Percentiles rank a stretch among this genome's conserved stretches.
Evolutionary conservation across 23 tunicate species (phyloP).

Genomic region (Clavelina lepadiformis): DNA sequence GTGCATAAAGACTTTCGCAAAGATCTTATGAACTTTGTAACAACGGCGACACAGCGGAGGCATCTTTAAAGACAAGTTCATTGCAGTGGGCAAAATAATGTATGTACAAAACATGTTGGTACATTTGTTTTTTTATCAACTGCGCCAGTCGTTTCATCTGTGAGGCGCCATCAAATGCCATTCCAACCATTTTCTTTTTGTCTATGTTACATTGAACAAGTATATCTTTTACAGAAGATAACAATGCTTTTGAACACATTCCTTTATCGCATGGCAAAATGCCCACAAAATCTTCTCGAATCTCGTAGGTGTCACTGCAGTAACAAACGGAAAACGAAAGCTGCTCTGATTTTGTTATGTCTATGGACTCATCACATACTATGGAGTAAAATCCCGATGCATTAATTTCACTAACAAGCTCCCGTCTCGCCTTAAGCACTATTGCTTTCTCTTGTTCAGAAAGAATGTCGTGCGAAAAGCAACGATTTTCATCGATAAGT

Average conservation of each 20-base stretch:
- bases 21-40: not conserved
- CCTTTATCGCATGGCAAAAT: not conserved
- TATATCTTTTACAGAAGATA: not conserved
- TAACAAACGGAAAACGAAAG: not conserved
- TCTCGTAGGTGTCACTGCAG: not conserved
- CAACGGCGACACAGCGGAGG: not conserved
- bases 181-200: not conserved
- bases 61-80: not conserved
- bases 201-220: not conserved
- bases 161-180: slow-evolving; percentile 15
- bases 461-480: too few relatives aligned
- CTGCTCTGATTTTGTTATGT: slow-evolving; percentile 1
- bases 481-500: too few relatives aligned
- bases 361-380: slow-evolving; percentile 6
- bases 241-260: not conserved
- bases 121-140: not conserved
- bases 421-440: too few relatives aligned
- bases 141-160: slow-evolving; percentile 4
- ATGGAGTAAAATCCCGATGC: too few relatives aligned
- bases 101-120: not conserved
- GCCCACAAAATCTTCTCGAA: slow-evolving; percentile 1
- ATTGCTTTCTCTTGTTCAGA: too few relatives aligned
- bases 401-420: too few relatives aligned
- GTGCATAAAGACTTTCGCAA: not conserved
- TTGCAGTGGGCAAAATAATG: slow-evolving; percentile 5